Base-by-base conservation (phyloP, 1,140 invertebrate genomes). In the Orius insidiosus region DNA sequence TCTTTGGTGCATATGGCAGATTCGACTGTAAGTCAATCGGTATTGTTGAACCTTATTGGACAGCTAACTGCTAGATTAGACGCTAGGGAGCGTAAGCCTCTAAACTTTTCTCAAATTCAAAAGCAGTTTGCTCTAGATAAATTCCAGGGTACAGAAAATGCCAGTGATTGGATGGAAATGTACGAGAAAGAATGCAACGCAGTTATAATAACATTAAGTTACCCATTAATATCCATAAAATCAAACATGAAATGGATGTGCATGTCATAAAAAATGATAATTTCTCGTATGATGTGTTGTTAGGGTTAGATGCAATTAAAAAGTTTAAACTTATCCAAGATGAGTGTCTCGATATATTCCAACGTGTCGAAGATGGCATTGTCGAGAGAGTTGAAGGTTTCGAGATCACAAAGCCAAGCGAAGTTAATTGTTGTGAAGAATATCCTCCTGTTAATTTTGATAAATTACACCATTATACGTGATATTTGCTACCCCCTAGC, bases 401-500 rank as follows among this genome's bases (percentile, higher is more conserved):
- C 5, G 16, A 14, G 10, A 4, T 4, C 10, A 18, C 2, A 5
- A 15, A 15, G 9, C 10, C 5, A 4, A 10, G 10, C 4, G 16
- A 18, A 14, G 13, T 15, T 2, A 40, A 14, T 15, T 18, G 14
- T 14, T 14, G 2, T 40, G 38, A 15, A 40, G 16, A 40, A 10
- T 10, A 18, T 18, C 4, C 38, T 14, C 16, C 38, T 40, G 11
- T 11, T 10, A 10, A 15, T 14, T 18, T 13, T 14, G 38, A 40
- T 4, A 6, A 5, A 5, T 36, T 36, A 9, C 3, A 15, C 9
- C 35, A 36, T 36, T 36, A 36, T 9, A 9, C 3, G 3, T 3
- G 9, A 48, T 50, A 58, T 58, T 50, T 16, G 55, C 44, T 47
- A 45, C 38, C 14, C 58, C 3, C 51, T 58, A 41, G 7, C n/a